Evolutionary conservation across 2,797 vertebrate species (phyloP), one percentile per base, ranked within the genome.

Genomic region (Cirrhinus molitorella): DNA sequence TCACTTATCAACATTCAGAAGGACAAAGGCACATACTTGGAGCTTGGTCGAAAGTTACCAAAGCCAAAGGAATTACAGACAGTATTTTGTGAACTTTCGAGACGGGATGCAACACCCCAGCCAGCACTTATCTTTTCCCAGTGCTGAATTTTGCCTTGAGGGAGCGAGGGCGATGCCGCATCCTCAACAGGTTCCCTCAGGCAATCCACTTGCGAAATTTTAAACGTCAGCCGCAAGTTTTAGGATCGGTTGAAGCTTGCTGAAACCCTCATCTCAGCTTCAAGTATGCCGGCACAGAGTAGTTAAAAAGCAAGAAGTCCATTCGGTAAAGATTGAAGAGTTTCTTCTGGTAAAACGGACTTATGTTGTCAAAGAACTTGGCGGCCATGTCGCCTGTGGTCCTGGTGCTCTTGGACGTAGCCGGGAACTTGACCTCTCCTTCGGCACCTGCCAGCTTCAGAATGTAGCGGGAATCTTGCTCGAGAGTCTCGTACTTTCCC

Each of bases 291-390:
- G 98, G 98, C 2, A 92, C 94, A 8, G 97, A 97, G 93, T 99
- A 99, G 89, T 99, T 99, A 87, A 99, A 99, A 13, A 99, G 95
- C 86, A 98, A 90, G 87, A 97, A 99, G 92, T 99, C 98, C 97
- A 99, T 98, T 76, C 95, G 95, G 89, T 99, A 99, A 83, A 99
- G 92, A 89, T 97, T 97, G 87, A 96, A 98, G 76, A 99, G 96
- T 88, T 96, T 97, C 88, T 93, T 96, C 93, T 99, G 97, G 90
- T 97, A 98, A 86, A 96, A 97, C 2, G 96, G 96, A 83, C 94
- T 97, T 93, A 99, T 96, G 84, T 97, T 93, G 87, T 94, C 92
- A 75, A 99, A 99, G 91, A 96, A 99, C 79, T 91, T 94, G 0
- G 94, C 95, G 0, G 97, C 96, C 93, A 96, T 97, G 88, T 95